Evolutionary conservation across 1,140 invertebrate species (phyloP).

Genomic region (Procambarus virginalis): DNA sequence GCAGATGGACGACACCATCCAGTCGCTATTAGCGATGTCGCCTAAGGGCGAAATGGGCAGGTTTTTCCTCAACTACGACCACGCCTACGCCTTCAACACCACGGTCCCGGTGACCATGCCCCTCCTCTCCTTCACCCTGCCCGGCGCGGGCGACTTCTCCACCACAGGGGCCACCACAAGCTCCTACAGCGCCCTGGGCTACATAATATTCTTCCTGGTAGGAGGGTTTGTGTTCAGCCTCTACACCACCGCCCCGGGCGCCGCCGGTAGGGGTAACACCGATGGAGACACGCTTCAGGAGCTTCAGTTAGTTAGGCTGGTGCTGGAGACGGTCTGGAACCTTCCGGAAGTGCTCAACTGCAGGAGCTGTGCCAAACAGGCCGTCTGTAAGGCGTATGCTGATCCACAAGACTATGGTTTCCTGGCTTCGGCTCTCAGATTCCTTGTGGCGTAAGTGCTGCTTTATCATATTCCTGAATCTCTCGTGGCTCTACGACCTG

Average conservation of each 20-base stretch:
- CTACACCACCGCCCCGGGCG: slow-evolving; percentile 37
- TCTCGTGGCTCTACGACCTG: too few species aligned
- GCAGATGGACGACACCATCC: slow-evolving; percentile 58
- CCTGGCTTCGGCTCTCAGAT: too few species aligned
- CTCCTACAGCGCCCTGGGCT: slow-evolving; percentile 62
- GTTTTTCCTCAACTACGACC: slow-evolving; percentile 67
- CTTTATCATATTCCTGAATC: too few species aligned
- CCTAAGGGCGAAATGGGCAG: slow-evolving; percentile 57
- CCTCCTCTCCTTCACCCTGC: slow-evolving; percentile 72
- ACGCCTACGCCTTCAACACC: slow-evolving; percentile 71
- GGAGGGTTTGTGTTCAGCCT: slow-evolving; percentile 63
- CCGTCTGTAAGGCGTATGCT: too few species aligned
- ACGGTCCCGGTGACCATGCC: slow-evolving; percentile 72
- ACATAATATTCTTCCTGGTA: slow-evolving; percentile 66
- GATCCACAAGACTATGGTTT: too few species aligned
- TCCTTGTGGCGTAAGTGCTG: too few species aligned
- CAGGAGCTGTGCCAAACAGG: too few species aligned
- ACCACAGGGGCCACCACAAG: slow-evolving; percentile 53
- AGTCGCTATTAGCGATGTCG: slow-evolving; percentile 55
- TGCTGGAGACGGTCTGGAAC: too few species aligned
- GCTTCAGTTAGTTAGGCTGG: too few species aligned
- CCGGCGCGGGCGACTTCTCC: slow-evolving; percentile 61
- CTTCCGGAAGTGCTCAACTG: too few species aligned
- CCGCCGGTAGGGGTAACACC: too few species aligned
- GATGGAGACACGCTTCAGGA: too few species aligned